Evolutionary conservation across 1,140 invertebrate genomes (phyloP).

Genomic region (Portunus trituberculatus): DNA sequence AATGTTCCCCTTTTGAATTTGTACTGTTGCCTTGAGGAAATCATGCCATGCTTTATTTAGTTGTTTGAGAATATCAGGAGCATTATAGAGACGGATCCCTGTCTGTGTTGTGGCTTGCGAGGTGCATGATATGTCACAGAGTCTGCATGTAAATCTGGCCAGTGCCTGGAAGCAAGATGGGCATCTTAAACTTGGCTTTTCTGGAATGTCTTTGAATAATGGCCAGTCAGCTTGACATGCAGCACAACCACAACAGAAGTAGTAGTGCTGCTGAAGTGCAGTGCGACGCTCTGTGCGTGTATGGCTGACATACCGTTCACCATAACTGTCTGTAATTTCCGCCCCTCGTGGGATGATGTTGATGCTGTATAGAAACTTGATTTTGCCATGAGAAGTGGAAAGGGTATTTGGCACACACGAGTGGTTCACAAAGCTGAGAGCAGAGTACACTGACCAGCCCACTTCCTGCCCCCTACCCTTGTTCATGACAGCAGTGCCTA

Average conservation of each 20-base stretch:
- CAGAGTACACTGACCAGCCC: constrained; percentile 71
- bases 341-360: constrained; percentile 68
- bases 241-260: constrained; percentile 70
- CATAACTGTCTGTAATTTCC: constrained; percentile 74
- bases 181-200: constrained; percentile 67
- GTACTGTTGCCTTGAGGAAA: constrained; percentile 50
- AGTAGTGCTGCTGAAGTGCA: constrained; percentile 69
- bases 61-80: constrained; percentile 39
- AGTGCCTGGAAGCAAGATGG: constrained; percentile 66
- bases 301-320: constrained; percentile 73
- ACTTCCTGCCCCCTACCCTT: constrained; percentile 58
- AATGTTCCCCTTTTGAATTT: constrained; percentile 54
- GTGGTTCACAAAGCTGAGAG: constrained; percentile 73
- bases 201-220: constrained; percentile 58
- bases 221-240: constrained; percentile 74
- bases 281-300: constrained; percentile 54
- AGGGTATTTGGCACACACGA: constrained; percentile 71
- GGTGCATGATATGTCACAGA: constrained; percentile 64
- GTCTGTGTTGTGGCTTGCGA: constrained; percentile 35
- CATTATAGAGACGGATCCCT: constrained; percentile 62
- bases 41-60: constrained; percentile 62
- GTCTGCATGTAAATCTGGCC: constrained; percentile 45
- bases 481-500: background rate
- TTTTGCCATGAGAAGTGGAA: constrained; percentile 60
- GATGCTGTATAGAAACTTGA: constrained; percentile 73